Base-by-base conservation (phyloP, 2,113 vertebrate species). In the Chaetorhynchus papuensis region DNA sequence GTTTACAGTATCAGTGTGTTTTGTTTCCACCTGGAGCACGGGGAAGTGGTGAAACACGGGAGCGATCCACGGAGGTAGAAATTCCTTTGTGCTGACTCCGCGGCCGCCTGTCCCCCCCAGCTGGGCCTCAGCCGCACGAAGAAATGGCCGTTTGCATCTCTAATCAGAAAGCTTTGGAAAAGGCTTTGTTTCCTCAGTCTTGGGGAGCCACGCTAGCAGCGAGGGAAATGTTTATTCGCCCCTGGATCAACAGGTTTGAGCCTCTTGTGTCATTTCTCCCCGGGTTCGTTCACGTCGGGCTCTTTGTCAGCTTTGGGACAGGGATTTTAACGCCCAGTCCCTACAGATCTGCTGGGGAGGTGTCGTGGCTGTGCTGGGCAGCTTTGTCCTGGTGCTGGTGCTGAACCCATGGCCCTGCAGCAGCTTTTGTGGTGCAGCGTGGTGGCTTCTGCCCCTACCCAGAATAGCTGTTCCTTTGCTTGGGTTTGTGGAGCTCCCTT, bases 201-300 rank as follows among this genome's bases (percentile, higher is more conserved):
- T 12, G 33, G 76, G 76, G 94, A 91, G 93, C 81, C 61, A 16
- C 26, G 41, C 75, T 74, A 47, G 68, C 69, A 30, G 54, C 33
- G 79, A 33, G 95, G 93, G 93, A 95, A 96, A 95, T 95, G 95
- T 97, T 96, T 71, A 90, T 95, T 77, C 52, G 15, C 44, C 81
- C 75, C 70, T 78, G 69, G 86, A 83, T 69, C 41, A 49, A 17
- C 81, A 76, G 84, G 70, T 80, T 74, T 27, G 94, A 79, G 74
- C 35, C 87, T 79, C 75, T 13, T 0, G 8, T 6, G n/a, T n/a
- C 2, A 11, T 20, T 83, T 66, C 61, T 85, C 20, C 41, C 57
- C 2, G 3, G n/a, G 13, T 90, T 19, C 5, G 4, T n/a, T 50
- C 10, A 2, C 1, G 5, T 13, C 15, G 6, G 4, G 26, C 11